Evolutionary conservation across 2,113 vertebrate genomes (phyloP).

Genomic region (Pachycephala philippinensis): DNA sequence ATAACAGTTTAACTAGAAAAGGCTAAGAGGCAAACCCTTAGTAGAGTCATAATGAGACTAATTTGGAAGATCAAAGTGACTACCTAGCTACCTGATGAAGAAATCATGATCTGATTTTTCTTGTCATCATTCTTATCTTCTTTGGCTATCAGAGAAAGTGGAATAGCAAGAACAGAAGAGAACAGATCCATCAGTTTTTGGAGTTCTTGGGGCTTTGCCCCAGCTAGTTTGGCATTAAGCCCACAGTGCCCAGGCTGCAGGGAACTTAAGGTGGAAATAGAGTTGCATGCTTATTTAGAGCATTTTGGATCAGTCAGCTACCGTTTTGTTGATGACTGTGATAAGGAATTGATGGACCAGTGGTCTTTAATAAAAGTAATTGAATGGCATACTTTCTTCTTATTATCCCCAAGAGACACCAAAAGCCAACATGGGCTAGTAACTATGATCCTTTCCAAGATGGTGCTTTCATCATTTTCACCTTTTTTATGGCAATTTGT

Average conservation of each 20-base stretch:
- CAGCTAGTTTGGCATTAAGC: background rate
- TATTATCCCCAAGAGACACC: background rate
- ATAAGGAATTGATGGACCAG: background rate
- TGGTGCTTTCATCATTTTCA: background rate
- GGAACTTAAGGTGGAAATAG: background rate
- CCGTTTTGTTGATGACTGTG: background rate
- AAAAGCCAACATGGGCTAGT: background rate
- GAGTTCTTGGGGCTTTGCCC: background rate
- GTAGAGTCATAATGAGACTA: background rate
- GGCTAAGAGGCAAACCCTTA: background rate
- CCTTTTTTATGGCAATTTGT: background rate
- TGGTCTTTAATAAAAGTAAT: background rate
- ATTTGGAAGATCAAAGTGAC: background rate
- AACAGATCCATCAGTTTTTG: background rate
- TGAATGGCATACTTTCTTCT: background rate
- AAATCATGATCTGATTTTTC: background rate
- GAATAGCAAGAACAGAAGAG: background rate
- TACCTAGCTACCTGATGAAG: background rate
- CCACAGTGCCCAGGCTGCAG: background rate
- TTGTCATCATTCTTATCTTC: background rate
- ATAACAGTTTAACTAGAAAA: background rate
- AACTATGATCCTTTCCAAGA: background rate
- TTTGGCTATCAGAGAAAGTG: background rate
- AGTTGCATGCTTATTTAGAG: background rate
- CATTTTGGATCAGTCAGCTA: background rate